phyloP scores from a whole-genome alignment of 37 sponge, comb jelly and placozoan species.

The Axinella damicornis region DNA sequence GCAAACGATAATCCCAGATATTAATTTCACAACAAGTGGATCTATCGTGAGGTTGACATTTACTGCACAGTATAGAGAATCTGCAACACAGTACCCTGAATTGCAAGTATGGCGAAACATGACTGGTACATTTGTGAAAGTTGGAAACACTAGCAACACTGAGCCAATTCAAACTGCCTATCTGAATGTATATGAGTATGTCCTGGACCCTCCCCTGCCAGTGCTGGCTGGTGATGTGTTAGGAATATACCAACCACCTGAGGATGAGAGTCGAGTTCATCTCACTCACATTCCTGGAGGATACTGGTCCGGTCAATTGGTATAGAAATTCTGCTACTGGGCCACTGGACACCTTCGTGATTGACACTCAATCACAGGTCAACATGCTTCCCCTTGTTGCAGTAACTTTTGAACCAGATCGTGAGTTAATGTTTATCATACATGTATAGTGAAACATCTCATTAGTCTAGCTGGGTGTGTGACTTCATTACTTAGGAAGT shows the following conservation, averaged over 20 bases:
- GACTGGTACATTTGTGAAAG: neutral
- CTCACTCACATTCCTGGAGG: no score
- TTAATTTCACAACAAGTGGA: neutral
- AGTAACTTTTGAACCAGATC: no score
- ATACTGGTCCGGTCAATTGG: no score
- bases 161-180: neutral
- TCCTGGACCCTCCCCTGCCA: neutral
- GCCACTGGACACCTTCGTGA: no score
- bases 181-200: conserved; percentile 3
- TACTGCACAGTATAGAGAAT: neutral
- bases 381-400: no score
- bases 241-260: neutral
- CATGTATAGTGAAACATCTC: no score
- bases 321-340: no score
- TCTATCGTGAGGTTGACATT: neutral
- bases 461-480: no score
- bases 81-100: neutral
- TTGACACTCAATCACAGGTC: no score
- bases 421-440: no score
- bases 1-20: neutral
- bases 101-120: neutral
- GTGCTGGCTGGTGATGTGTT: conserved; percentile 9
- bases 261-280: no score
- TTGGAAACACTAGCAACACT: neutral
- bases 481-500: no score